Percentiles rank a stretch among this genome's conserved stretches.
Conservation (phyloP, 2,888 invertebrate species). For the Melinaea menophilus region DNA sequence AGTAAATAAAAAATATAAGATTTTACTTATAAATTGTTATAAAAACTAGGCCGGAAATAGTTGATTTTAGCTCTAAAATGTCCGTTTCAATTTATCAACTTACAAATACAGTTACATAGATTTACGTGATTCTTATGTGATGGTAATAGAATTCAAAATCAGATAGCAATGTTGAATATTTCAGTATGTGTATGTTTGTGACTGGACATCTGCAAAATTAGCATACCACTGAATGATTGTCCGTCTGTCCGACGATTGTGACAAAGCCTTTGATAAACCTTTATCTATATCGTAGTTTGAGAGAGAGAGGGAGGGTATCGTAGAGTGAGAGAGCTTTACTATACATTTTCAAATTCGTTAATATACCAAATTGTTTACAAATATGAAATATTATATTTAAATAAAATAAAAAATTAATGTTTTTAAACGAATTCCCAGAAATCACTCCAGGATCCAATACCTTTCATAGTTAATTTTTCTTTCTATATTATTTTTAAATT, state of each 20-base stretch:
- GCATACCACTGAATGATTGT: slow-evolving; percentile 63
- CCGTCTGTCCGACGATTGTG: slow-evolving; percentile 33
- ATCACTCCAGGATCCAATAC: too few relatives aligned
- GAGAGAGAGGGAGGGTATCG: neutral
- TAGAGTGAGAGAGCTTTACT: too few relatives aligned
- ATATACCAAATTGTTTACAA: too few relatives aligned
- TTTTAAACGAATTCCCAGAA: too few relatives aligned
- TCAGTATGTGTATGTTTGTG: slow-evolving; percentile 3
- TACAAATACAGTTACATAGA: neutral
- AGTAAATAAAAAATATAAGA: neutral
- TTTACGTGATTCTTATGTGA: neutral
- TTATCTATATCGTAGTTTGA: neutral
- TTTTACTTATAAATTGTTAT: neutral
- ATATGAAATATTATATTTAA: too few relatives aligned
- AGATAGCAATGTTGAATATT: neutral
- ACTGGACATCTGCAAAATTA: slow-evolving; percentile 55
- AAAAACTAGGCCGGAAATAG: slow-evolving; percentile 14
- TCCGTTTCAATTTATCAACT: neutral
- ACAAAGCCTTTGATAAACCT: slow-evolving; percentile 4
- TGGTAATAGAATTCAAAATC: neutral
- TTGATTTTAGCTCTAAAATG: slow-evolving; percentile 11
- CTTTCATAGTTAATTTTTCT: too few relatives aligned
- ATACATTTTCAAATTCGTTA: too few relatives aligned
- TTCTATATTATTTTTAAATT: too few relatives aligned
- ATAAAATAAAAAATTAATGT: too few relatives aligned